Conservation (phyloP, 2,797 vertebrate species). For the Ptychadena robeensis region DNA sequence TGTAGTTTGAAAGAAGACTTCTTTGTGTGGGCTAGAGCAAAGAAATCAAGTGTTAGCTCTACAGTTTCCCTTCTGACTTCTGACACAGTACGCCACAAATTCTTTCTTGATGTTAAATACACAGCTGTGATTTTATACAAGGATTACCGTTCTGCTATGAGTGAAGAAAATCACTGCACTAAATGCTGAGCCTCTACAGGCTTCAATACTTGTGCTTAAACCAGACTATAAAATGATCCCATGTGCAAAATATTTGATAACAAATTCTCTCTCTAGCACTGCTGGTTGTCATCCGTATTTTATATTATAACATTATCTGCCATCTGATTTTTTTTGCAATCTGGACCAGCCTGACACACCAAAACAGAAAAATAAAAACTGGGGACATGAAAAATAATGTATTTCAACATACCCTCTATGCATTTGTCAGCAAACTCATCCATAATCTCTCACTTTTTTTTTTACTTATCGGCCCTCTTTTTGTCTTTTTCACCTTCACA, state of each 20-base stretch:
- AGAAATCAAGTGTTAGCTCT: neutral
- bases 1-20: neutral
- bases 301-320: constrained; percentile 44
- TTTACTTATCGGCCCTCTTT: constrained; percentile 40
- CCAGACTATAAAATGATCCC: constrained; percentile 6
- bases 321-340: constrained; percentile 43
- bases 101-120: constrained; percentile 1
- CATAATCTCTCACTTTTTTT: constrained; percentile 35
- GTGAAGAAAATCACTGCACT: neutral
- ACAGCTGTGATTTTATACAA: neutral
- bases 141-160: neutral
- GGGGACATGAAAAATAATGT: constrained; percentile 34
- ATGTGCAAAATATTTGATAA: constrained; percentile 36
- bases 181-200: neutral
- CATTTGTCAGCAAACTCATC: constrained; percentile 32
- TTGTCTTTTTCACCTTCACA: constrained; percentile 54
- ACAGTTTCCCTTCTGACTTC: neutral
- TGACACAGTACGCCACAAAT: neutral
- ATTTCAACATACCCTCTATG: constrained; percentile 44
- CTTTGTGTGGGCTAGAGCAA: neutral
- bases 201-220: constrained; percentile 9
- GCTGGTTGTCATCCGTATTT: constrained; percentile 39
- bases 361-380: constrained; percentile 40
- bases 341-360: constrained; percentile 37
- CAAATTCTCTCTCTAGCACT: constrained; percentile 3